Percentiles rank a stretch among this genome's conserved stretches.
phyloP scores from a whole-genome alignment of 2,113 vertebrate species.

The Synodontis membranacea region DNA sequence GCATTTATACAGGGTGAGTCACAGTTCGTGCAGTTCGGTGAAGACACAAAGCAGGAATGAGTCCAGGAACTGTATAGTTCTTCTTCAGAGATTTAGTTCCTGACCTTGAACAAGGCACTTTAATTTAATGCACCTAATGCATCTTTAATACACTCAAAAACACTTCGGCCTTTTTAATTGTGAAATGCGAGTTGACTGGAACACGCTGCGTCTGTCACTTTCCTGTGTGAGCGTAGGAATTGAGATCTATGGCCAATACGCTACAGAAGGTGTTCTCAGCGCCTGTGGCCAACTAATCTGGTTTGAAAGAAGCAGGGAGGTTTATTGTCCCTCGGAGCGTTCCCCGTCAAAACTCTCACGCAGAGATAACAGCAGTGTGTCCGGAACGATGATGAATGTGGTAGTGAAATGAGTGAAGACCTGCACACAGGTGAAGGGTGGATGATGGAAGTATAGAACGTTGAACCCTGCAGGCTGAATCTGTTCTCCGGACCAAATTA shows the following conservation, averaged over 20 bases:
- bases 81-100: background rate
- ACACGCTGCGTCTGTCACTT: constrained; percentile 9
- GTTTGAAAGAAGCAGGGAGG: constrained; percentile 45
- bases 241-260: constrained; percentile 13
- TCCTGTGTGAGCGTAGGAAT: constrained; percentile 9
- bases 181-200: background rate
- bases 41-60: background rate
- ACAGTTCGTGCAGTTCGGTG: background rate
- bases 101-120: background rate
- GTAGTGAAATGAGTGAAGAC: constrained; percentile 17
- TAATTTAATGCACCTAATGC: background rate
- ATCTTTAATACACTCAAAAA: background rate
- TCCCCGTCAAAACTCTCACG: constrained; percentile 53
- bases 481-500: constrained; percentile 41
- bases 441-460: constrained; percentile 27
- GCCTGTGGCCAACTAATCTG: constrained; percentile 23
- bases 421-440: constrained; percentile 15
- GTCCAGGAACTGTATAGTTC: background rate
- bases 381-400: constrained; percentile 44
- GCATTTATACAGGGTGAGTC: background rate
- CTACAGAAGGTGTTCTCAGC: constrained; percentile 28
- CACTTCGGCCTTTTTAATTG: constrained; percentile 11
- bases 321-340: constrained; percentile 48
- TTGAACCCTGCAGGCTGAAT: constrained; percentile 17
- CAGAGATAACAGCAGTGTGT: constrained; percentile 32